Base-by-base conservation (phyloP, 2,113 vertebrate species). In the Pygoscelis adeliae region DNA sequence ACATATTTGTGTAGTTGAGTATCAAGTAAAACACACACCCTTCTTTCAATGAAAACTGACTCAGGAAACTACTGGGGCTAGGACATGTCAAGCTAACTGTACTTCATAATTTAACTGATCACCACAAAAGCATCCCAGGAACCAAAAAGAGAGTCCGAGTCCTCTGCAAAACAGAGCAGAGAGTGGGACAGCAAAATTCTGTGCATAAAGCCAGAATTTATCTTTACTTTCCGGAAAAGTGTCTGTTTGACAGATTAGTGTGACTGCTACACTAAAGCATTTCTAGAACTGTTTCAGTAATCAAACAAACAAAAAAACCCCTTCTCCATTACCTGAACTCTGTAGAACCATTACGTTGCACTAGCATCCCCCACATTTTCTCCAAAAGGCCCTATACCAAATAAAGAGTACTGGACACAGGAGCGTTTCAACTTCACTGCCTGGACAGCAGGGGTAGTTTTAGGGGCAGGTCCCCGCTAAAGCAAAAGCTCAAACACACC, bases 1-100 rank as follows among this genome's bases (percentile, higher is more conserved):
- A 10, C 9, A 1, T 34, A 46, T 63, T 58, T 42, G 10, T 40
- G 15, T 55, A 88, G 36, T 0, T 1, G 30, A 71, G 10, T 15
- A 90, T 15, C 22, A 72, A n/a, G 18, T n/a, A 86, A 85, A 78
- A 89, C 4, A 71, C 30, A 52, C 10, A 16, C 10, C 7, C 5
- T 49, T 49, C 32, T 46, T 70, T 62, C 56, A 38, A 79, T 5
- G 15, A 84, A 95, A 83, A 44, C n/a, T 27, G 32, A 71, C 36
- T 76, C 5, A 30, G 74, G 61, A 70, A 81, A 81, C 38, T 44
- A 53, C 16, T 19, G 27, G 50, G 21, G 30, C 32, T 66, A 70
- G 22, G 47, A 76, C 25, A 61, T 4, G 18, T 70, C 70, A 89
- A 62, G 46, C 11, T 46, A 82, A 47, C 47, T 46, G 14, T 21